Conservation (phyloP, 2,797 vertebrate genomes). For the Phalanger gymnotis region DNA sequence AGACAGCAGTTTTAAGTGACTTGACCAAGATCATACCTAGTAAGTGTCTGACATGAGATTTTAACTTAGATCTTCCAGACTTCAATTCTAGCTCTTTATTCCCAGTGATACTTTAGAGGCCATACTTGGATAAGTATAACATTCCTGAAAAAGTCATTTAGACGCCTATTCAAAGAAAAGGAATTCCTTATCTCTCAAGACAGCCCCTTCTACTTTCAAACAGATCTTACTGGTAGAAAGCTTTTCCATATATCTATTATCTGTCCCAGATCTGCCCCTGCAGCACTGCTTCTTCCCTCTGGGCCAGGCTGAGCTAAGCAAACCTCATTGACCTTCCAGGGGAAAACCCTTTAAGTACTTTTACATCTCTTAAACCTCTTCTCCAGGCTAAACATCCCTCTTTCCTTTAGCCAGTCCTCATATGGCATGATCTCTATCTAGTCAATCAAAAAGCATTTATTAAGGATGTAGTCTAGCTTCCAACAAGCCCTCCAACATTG, state of each 20-base stretch:
- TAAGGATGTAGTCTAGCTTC: background rate
- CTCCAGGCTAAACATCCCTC: background rate
- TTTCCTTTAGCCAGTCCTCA: background rate
- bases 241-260: background rate
- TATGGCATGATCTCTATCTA: background rate
- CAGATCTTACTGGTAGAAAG: background rate
- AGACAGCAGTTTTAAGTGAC: background rate
- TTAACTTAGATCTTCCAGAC: background rate
- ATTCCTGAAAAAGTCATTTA: background rate
- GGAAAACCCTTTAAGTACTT: background rate
- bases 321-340: background rate
- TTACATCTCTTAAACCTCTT: background rate
- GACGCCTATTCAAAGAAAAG: background rate
- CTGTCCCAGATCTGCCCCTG: background rate
- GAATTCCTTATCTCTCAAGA: background rate
- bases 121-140: background rate
- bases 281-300: background rate
- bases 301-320: background rate
- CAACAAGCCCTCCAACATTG: background rate
- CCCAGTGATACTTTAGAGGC: background rate
- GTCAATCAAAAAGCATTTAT: background rate
- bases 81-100: background rate
- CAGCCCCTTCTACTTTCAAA: background rate
- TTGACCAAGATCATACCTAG: background rate
- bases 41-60: background rate